phyloP scores from a whole-genome alignment of 1,140 invertebrate genomes.

The Lerema accius region DNA sequence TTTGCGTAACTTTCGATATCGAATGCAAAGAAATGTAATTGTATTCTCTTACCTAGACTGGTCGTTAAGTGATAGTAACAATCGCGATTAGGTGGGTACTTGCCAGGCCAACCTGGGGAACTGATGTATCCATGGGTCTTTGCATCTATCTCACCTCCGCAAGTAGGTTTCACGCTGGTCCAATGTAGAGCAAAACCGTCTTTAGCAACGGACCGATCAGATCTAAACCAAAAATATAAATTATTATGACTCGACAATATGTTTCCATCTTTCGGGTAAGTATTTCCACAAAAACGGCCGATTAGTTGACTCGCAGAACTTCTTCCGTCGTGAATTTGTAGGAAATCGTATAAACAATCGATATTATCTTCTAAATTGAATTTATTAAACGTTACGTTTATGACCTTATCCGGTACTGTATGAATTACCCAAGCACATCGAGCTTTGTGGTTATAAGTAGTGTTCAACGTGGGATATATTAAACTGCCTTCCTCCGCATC shows the following conservation, averaged over 20 bases:
- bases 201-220: slow-evolving; percentile 84
- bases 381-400: slow-evolving; percentile 90
- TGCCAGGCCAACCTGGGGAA: slow-evolving; percentile 92
- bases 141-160: slow-evolving; percentile 86
- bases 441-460: slow-evolving; percentile 84
- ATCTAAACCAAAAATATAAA: slow-evolving; percentile 91
- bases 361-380: slow-evolving; percentile 87
- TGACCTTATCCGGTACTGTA: slow-evolving; percentile 85
- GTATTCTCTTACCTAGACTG: slow-evolving; percentile 88
- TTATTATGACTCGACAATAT: slow-evolving; percentile 89
- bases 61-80: slow-evolving; percentile 91
- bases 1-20: slow-evolving; percentile 89
- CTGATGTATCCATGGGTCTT: slow-evolving; percentile 87
- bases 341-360: slow-evolving; percentile 83
- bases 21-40: slow-evolving; percentile 91
- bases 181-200: slow-evolving; percentile 90
- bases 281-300: slow-evolving; percentile 89
- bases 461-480: slow-evolving; percentile 85
- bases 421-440: slow-evolving; percentile 93
- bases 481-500: slow-evolving; percentile 84
- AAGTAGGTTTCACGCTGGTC: slow-evolving; percentile 88
- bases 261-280: slow-evolving; percentile 86
- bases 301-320: slow-evolving; percentile 86
- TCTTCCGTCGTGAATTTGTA: slow-evolving; percentile 91
- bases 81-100: slow-evolving; percentile 90